Evolutionary conservation across 2,113 vertebrate genomes (phyloP), one percentile per base, ranked within the genome.

Genomic region (Barnardius zonarius): DNA sequence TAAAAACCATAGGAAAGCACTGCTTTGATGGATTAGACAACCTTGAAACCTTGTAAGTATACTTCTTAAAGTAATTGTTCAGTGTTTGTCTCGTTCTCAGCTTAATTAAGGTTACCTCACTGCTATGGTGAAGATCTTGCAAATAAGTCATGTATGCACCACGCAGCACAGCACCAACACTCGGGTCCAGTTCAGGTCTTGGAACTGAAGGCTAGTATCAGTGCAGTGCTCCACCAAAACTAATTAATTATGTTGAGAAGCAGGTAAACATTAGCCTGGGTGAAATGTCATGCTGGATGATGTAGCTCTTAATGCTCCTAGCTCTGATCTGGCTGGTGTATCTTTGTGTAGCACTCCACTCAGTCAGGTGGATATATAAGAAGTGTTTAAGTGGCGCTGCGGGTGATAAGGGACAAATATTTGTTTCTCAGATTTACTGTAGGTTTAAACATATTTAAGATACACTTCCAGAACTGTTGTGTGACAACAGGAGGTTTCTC

Each of bases 1-100:
- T 99, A 94, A 98, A 98, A 93, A 98, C 98, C 63, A 98, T 99
- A 68, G 98, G 98, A 90, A 98, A 97, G 63, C 98, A 98, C 92
- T 99, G 99, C 92, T 99, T 99, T 95, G 97, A 98, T 92, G 99
- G 99, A 87, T 98, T 99, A 59, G 98, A 99, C 90, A 99, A 99
- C 97, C 98, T 99, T 85, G 99, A 99, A 97, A 99, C 99, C 10
- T 97, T 99, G 99, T 99, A 97, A 99, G 99, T 99, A 93, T n/a
- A 8, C 43, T 88, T 55, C 63, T 75, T 91, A 66, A 62, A 64
- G 44, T 52, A 2, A 1, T 43, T 57, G 16, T 48, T 68, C 33
- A 16, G 48, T 43, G 55, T 92, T 86, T 63, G 23, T 91, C 51
- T 86, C 17, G 2, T 37, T 87, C 31, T 62, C 83, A 46, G 20